phyloP scores from a whole-genome alignment of 2,888 invertebrate genomes.

The Hermodice carunculata region DNA sequence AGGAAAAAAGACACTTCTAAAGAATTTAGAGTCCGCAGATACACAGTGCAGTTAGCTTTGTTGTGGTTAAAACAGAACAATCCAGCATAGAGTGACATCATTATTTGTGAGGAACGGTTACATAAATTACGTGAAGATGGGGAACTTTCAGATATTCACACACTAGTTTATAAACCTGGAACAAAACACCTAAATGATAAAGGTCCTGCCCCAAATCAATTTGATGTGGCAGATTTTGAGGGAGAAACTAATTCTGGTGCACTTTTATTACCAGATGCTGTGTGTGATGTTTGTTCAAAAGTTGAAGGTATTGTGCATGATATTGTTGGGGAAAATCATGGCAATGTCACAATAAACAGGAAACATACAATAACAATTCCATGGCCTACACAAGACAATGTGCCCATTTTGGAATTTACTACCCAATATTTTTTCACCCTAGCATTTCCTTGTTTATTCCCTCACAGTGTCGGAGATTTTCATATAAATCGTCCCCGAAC shows the following conservation, averaged over 20 bases:
- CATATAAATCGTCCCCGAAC: not conserved
- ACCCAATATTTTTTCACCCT: slow-evolving; percentile 1
- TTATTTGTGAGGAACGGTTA: slow-evolving; percentile 25
- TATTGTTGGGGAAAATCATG: slow-evolving; percentile 5
- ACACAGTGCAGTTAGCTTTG: slow-evolving; percentile 30
- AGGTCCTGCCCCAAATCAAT: too few species aligned
- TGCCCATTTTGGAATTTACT: slow-evolving; percentile 2
- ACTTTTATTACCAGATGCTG: not conserved
- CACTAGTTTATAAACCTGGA: slow-evolving; percentile 5
- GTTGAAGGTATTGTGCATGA: not conserved
- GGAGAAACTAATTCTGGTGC: slow-evolving; percentile 26
- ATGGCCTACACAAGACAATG: slow-evolving; percentile 24
- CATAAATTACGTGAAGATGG: slow-evolving; percentile 20
- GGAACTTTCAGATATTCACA: slow-evolving; percentile 13
- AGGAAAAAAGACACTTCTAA: slow-evolving; percentile 34
- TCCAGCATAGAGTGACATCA: slow-evolving; percentile 32
- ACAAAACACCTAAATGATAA: slow-evolving; percentile 14
- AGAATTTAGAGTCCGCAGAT: slow-evolving; percentile 33
- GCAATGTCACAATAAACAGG: not conserved
- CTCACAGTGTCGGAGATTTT: not conserved
- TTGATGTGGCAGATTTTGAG: slow-evolving; percentile 20
- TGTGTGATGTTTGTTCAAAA: not conserved
- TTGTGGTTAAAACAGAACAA: slow-evolving; percentile 35
- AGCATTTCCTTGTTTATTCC: slow-evolving; percentile 3
- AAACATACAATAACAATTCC: slow-evolving; percentile 24